Evolutionary conservation across 2,888 invertebrate species (phyloP), one percentile per base, ranked within the genome.

Genomic region (Plagodis dolabraria): DNA sequence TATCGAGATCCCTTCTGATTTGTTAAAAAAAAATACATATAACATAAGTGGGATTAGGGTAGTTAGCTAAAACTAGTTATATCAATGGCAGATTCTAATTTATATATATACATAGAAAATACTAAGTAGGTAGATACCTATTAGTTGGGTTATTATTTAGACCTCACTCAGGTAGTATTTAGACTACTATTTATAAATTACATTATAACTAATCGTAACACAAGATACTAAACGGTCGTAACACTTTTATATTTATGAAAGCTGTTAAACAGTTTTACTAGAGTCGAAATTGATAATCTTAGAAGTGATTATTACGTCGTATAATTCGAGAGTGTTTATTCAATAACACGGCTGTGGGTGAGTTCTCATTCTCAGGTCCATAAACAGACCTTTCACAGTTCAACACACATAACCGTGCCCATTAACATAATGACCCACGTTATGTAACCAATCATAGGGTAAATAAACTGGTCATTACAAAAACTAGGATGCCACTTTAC

Each of bases 361-460:
- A 49, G 61, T 57, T 64, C 58, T 51, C 53, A 59, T 43, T 8
- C 36, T 8, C 36, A 36, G 36, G 40, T 11, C 8, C 52, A 49
- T 51, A 48, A 50, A 56, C 53, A 50, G 50, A 53, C 45, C 54
- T 58, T 58, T 47, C 61, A 54, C 49, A 56, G 61, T 49, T 52
- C 51, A 60, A 46, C 53, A 44, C 57, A 47, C 53, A 60, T 43
- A 43, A 43, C 43, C 43, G 12, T 4, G 12, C 12, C 53, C 50
- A 53, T 61, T 57, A 61, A 36, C 56, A 53, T 57, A 61, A 57
- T 76, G 68, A 71, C 68, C 66, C 54, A 49, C 46, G 73, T 79
- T 76, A 75, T 69, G 72, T 63, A 74, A 72, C 65, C 59, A 61
- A 77, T 75, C 68, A 73, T 68, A 74, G 75, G 71, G 67, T 35